Percentiles rank a stretch among this genome's conserved stretches.
Evolutionary conservation across 2,888 invertebrate genomes (phyloP).

Genomic region (Nomada lathburiana): DNA sequence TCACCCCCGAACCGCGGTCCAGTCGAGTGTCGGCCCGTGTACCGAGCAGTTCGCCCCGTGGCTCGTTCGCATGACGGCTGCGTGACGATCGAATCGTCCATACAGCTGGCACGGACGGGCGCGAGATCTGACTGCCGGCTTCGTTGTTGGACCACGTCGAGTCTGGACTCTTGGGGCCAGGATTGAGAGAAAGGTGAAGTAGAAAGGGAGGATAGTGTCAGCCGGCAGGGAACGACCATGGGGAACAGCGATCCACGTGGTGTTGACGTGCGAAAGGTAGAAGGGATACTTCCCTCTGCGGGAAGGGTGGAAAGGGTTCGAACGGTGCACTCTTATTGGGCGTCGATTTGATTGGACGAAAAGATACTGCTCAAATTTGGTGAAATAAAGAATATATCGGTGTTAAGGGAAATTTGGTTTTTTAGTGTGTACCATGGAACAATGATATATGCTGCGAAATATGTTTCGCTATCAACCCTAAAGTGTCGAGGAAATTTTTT

Average conservation of each 20-base stretch:
- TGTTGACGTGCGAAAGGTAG: conserved; percentile 42
- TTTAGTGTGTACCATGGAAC: too few relatives aligned
- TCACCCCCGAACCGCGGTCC: conserved; percentile 71
- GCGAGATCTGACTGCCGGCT: conserved; percentile 3
- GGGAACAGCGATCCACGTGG: conserved; percentile 58
- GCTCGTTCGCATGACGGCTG: conserved; percentile 48
- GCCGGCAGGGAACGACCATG: background rate
- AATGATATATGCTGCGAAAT: too few relatives aligned
- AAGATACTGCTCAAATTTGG: too few relatives aligned
- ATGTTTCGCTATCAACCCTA: too few relatives aligned
- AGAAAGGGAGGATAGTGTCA: too few relatives aligned
- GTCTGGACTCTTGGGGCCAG: background rate
- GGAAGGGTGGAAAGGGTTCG: conserved; percentile 28
- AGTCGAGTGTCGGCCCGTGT: conserved; percentile 76
- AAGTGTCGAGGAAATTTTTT: background rate
- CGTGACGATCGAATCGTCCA: conserved; percentile 9
- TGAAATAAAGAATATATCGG: too few relatives aligned
- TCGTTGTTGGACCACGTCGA: background rate
- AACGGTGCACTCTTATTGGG: conserved; percentile 9
- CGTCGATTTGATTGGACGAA: too few relatives aligned
- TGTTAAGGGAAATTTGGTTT: too few relatives aligned
- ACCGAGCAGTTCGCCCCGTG: conserved; percentile 71
- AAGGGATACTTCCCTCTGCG: conserved; percentile 13
- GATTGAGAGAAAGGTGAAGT: background rate
- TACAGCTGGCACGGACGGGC: background rate